Evolutionary conservation across 2,797 vertebrate species (phyloP), one percentile per base, ranked within the genome.

Genomic region (Distichodus sexfasciatus): DNA sequence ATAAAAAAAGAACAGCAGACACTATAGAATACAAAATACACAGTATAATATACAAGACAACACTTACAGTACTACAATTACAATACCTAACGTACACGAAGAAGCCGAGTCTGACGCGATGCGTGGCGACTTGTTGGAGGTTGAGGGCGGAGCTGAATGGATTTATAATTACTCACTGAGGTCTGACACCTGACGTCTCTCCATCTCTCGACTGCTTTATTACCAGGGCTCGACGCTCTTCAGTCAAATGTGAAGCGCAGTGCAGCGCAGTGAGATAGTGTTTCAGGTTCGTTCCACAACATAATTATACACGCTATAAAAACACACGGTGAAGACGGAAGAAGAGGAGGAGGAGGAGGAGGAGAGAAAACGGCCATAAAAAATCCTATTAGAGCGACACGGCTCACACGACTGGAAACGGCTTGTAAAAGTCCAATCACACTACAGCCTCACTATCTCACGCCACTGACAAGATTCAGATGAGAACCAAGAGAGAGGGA

Each of bases 241-340:
- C 24, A 33, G 19, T 17, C 8, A 46, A 57, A 57, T 24, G 40
- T 46, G 55, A 33, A 43, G 28, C 1, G 36, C 24, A 28, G 14
- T 55, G 61, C 47, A 76, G 69, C 64, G 59, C 73, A 50, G 55
- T 72, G 63, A 48, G 54, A 57, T 75, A 76, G 67, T 77, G 53
- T 77, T 65, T 48, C 47, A 59, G 40, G 11, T 17, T 26, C 33
- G 46, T 54, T 51, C 44, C 23, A 11, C 43, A 51, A 51, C n/a
- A 66, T 75, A 61, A 69, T 76, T 76, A 62, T 60, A 78, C 65
- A 63, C 47, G 71, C 24, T 41, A 55, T 67, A 66, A 68, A 70
- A 21, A n/a, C 14, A 8, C 41, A 17, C n/a, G 9, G 40, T 10
- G 36, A 33, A 36, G 9, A 63, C 33, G 23, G 23, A 50, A 4